Evolutionary conservation across 2,113 vertebrate species (phyloP).

Genomic region (Terrapene triunguis): DNA sequence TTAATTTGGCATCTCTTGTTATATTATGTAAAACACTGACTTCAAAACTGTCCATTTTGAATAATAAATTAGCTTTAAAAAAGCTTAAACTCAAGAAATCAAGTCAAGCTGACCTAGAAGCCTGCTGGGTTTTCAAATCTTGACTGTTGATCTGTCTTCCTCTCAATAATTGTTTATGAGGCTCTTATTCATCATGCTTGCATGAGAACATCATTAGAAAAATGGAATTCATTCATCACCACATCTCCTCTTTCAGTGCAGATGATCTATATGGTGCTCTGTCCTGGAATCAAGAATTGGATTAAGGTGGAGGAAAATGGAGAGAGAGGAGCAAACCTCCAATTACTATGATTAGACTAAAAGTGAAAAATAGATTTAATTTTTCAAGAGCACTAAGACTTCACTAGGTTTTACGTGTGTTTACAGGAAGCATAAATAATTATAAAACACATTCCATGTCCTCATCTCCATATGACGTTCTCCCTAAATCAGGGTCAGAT

Average conservation of each 20-base stretch:
- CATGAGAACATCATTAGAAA: background rate
- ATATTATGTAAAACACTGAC: background rate
- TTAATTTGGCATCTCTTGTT: background rate
- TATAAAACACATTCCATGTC: background rate
- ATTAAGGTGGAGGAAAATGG: slow-evolving; percentile 7
- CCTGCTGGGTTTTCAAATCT: accelerated
- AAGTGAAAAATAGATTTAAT: background rate
- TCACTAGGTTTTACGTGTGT: background rate
- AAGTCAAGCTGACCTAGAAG: background rate
- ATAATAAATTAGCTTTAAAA: background rate
- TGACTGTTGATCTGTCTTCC: slow-evolving; percentile 45
- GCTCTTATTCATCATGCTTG: slow-evolving; percentile 24
- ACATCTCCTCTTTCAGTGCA: background rate
- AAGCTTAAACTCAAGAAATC: background rate
- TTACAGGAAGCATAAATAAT: background rate
- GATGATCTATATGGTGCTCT: slow-evolving; percentile 33
- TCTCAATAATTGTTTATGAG: slow-evolving; percentile 54
- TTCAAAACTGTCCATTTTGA: background rate
- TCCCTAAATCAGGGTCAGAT: background rate
- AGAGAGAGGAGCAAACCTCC: background rate
- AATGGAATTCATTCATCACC: slow-evolving; percentile 42
- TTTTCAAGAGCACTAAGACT: accelerated
- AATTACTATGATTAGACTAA: background rate
- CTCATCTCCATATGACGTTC: background rate
- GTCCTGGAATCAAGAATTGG: background rate